Conservation (phyloP, 1,140 invertebrate genomes). For the Pseudomyrmex cubaensis region DNA sequence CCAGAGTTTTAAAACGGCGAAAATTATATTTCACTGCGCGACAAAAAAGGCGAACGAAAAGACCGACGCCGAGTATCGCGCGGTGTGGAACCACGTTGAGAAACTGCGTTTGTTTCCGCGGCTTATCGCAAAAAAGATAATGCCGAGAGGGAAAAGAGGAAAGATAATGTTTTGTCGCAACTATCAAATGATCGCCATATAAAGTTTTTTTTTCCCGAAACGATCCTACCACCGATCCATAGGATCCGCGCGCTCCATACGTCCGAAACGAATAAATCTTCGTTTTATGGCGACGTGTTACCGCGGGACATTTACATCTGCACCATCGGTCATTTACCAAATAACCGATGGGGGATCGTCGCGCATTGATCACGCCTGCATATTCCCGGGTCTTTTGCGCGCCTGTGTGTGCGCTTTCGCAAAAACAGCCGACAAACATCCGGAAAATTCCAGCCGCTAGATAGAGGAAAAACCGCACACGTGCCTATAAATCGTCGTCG, state of each 20-base stretch:
- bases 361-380: slow-evolving; percentile 24
- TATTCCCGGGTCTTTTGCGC: no score
- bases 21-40: background rate
- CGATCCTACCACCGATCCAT: background rate
- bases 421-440: slow-evolving; percentile 10
- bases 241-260: slow-evolving; percentile 7
- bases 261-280: slow-evolving; percentile 78
- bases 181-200: slow-evolving; percentile 28
- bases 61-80: background rate
- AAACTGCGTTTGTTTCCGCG: background rate
- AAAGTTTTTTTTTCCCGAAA: slow-evolving; percentile 54
- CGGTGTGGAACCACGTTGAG: background rate
- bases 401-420: background rate
- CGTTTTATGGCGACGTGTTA: slow-evolving; percentile 63
- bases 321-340: slow-evolving; percentile 67
- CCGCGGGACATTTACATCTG: slow-evolving; percentile 70
- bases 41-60: background rate
- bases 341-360: slow-evolving; percentile 71
- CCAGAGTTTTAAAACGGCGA: background rate
- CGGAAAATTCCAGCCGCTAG: slow-evolving; percentile 1
- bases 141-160: background rate
- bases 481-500: background rate
- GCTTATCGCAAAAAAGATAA: background rate
- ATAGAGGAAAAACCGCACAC: background rate
- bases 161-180: background rate